phyloP scores from a whole-genome alignment of 2,113 vertebrate species.

The Columbina picui region DNA sequence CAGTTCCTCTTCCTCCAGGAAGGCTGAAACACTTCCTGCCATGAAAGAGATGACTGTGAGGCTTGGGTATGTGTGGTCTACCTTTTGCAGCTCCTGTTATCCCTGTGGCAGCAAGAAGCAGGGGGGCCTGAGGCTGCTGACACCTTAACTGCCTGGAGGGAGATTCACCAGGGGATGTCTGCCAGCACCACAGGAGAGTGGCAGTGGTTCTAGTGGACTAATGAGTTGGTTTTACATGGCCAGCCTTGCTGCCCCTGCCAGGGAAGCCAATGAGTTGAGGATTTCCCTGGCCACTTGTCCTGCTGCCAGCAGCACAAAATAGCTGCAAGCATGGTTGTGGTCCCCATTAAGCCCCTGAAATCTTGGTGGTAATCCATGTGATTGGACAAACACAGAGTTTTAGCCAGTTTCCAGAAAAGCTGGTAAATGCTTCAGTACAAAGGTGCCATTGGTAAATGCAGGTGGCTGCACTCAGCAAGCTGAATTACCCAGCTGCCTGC shows the following conservation, averaged over 20 bases:
- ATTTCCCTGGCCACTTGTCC: rapidly evolving
- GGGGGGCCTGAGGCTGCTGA: neutral
- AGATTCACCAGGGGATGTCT: neutral
- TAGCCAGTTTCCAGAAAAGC: neutral
- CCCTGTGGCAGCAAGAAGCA: rapidly evolving
- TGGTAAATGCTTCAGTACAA: neutral
- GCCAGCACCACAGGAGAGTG: neutral
- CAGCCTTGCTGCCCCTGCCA: neutral
- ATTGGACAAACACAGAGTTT: neutral
- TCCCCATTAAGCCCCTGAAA: neutral
- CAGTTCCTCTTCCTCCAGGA: neutral
- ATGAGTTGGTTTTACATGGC: neutral
- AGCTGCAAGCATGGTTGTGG: neutral
- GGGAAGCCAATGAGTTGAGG: neutral
- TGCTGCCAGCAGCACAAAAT: neutral
- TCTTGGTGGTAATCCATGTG: neutral
- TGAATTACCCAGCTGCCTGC: neutral
- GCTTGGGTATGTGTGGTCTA: neutral
- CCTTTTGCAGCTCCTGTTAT: neutral
- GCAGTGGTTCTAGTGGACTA: neutral
- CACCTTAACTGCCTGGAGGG: neutral
- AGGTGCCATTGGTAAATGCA: neutral
- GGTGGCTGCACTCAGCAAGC: neutral
- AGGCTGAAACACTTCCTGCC: neutral
- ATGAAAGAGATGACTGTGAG: neutral